These are phyloP conservation scores for Corythoichthys intestinalis DNA, from an alignment of 2,113 vertebrate species.

Conservation along the genomic window DNA sequence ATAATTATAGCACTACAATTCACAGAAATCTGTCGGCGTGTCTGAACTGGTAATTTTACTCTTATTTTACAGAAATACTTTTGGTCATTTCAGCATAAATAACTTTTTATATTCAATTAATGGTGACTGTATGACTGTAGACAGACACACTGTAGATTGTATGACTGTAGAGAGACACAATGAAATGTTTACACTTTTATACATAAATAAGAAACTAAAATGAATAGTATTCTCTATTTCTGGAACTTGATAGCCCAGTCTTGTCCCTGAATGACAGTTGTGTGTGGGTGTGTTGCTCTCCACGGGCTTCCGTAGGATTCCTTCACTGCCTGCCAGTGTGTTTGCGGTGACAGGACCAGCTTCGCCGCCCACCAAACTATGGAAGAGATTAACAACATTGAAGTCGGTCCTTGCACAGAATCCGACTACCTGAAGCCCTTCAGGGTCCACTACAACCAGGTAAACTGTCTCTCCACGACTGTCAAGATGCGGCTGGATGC, in stretches of 20 bases:
- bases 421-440: constrained; percentile 81
- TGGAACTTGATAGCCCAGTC: background rate
- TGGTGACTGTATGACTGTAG: no score
- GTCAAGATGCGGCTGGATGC: constrained; percentile 38
- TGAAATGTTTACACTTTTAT: no score
- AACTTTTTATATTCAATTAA: no score
- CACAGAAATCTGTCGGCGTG: no score
- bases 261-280: background rate
- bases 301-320: constrained; percentile 69
- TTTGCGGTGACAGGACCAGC: constrained; percentile 52
- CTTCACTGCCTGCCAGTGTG: constrained; percentile 58
- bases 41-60: no score
- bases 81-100: no score
- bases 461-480: constrained; percentile 58
- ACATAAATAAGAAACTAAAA: no score
- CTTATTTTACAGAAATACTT: no score
- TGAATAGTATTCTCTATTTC: no score
- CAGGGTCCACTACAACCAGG: constrained; percentile 82
- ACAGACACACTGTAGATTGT: no score
- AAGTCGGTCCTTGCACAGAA: constrained; percentile 77
- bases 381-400: constrained; percentile 77
- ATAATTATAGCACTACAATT: no score
- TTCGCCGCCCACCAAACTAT: constrained; percentile 60
- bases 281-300: constrained; percentile 44
- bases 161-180: no score